Base-by-base conservation (phyloP, 92 coral and sea anemone species). In the Blastomussa wellsi region DNA sequence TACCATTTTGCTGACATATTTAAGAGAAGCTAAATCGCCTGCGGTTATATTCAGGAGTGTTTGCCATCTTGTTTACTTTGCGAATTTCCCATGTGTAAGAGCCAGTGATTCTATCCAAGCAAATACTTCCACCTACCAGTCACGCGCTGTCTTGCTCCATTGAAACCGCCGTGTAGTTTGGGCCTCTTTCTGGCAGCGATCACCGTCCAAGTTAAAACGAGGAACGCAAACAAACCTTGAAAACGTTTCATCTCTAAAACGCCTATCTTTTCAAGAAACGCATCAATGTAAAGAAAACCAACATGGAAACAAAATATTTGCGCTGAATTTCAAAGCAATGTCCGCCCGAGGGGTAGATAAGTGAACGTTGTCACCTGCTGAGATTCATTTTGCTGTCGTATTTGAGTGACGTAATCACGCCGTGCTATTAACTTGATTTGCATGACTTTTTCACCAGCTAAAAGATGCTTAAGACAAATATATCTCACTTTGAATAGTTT, bases 301-400 rank as follows among this genome's bases (percentile, higher is more conserved):
- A 38, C 53, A 57, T 55, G 31, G 53, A 53, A n/a, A 53, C 42
- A 83, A 41, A 75, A 73, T 75, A 83, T 74, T 83, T 57, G 41
- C 71, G 62, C 44, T 60, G 73, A 41, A 74, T 72, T 38, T 62
- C 72, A 39, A 62, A 83, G 59, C 80, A 83, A 74, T 74, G 72
- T 31, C 67, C 22, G 22, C 59, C 74, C 53, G 36, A 44, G 68
- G 13, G 47, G 80, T 29, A 42, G 62, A 57, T 74, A 53, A 83
- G 73, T 74, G 59, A 83, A 47, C 31, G n/a, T 28, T 32, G 87
- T 41, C 80, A 83, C 87, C 87, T 74, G 87, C 80, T 22, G 67
- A 35, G n/a, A 47, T 15, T 64, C 65, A 60, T 28, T 47, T 33
- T 60, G 74, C 32, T 75, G 80, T 57, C 57, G n/a, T 51, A 29